Evolutionary conservation across 1,140 invertebrate species (phyloP).

Genomic region (Vanessa tameamea): DNA sequence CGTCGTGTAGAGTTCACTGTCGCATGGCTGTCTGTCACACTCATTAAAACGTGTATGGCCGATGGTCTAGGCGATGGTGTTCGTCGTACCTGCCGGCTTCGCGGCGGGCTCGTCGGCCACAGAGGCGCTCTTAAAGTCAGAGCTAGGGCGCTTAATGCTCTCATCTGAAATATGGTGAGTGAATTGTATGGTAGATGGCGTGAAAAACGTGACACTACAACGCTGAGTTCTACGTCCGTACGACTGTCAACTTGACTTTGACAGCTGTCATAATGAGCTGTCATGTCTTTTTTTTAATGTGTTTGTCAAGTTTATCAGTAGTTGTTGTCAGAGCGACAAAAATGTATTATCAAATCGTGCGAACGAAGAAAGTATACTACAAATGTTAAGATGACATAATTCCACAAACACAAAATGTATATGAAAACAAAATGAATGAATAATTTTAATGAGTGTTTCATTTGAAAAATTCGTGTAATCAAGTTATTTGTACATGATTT

Average conservation of each 20-base stretch:
- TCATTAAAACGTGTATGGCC: conserved; percentile 70
- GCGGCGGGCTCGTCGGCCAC: conserved; percentile 67
- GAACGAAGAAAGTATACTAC: conserved; percentile 16
- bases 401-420: conserved; percentile 47
- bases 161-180: conserved; percentile 79
- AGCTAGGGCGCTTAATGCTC: conserved; percentile 79
- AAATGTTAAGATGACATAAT: conserved; percentile 35
- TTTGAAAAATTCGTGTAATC: conserved; percentile 5
- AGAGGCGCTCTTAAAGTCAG: conserved; percentile 77
- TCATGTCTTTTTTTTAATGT: neutral
- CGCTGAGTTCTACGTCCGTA: conserved; percentile 65
- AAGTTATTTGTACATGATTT: conserved; percentile 54
- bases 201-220: conserved; percentile 48
- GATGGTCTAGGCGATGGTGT: conserved; percentile 73
- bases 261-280: conserved; percentile 9
- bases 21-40: conserved; percentile 71
- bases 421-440: conserved; percentile 50
- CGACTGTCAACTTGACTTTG: conserved; percentile 10
- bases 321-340: neutral
- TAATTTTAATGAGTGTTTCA: conserved; percentile 63
- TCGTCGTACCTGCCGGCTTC: conserved; percentile 75
- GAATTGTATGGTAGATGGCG: conserved; percentile 72
- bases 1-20: conserved; percentile 61
- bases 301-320: neutral
- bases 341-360: neutral